Percentiles rank a stretch among this genome's conserved stretches.
Conservation (phyloP, 2,113 vertebrate genomes). For the Typhlomys cinereus region DNA sequence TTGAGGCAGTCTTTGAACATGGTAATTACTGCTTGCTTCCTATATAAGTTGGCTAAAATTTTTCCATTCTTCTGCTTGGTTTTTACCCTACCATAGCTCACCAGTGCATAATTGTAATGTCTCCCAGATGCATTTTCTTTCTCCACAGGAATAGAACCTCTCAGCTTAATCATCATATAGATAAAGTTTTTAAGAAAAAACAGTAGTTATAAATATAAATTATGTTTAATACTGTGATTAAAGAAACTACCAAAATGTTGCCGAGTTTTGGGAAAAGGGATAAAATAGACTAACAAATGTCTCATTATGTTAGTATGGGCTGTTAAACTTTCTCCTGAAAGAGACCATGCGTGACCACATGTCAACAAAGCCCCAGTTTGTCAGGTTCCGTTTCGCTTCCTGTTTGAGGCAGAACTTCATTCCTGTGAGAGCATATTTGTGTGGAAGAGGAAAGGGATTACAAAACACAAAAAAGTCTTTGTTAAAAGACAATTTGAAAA, state of each 20-base stretch:
- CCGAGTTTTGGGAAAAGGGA: not conserved
- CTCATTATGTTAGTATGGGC: not conserved
- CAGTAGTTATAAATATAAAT: not conserved
- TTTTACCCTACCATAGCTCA: not conserved
- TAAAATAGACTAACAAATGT: not conserved
- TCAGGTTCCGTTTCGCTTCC: not conserved
- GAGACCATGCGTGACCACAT: not conserved
- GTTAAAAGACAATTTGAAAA: not conserved
- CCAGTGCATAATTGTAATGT: not conserved
- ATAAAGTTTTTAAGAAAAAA: slow-evolving; percentile 23
- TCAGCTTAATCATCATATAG: not conserved
- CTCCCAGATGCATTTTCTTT: not conserved
- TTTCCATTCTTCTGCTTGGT: not conserved
- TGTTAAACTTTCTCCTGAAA: not conserved
- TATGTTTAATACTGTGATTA: not conserved
- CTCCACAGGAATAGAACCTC: slow-evolving; percentile 1
- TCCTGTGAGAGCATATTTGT: too few relatives aligned
- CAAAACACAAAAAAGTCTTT: not conserved
- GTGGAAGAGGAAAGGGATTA: not conserved
- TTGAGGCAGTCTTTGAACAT: not conserved
- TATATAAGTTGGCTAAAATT: not conserved
- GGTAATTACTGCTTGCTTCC: not conserved
- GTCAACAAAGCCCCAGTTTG: not conserved
- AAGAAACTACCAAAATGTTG: not conserved
- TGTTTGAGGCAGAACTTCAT: not conserved